Percentiles rank a stretch among this genome's conserved stretches.
Evolutionary conservation across 2,113 vertebrate genomes (phyloP).

Genomic region (Cephalophus harveyi): DNA sequence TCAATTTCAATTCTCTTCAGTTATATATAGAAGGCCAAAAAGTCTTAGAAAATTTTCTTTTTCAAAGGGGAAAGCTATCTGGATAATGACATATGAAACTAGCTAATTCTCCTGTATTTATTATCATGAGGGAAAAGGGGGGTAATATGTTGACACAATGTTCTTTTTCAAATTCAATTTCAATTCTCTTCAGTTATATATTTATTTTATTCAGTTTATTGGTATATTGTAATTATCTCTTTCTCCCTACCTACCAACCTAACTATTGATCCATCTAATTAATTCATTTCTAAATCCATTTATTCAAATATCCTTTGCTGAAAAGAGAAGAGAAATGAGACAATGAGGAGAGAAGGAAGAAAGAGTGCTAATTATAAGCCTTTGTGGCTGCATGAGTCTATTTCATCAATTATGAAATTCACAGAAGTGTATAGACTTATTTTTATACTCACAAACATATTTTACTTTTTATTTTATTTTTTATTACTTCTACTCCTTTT

Average conservation of each 20-base stretch:
- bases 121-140: neutral
- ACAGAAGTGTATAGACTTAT: neutral
- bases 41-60: neutral
- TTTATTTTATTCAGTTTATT: neutral
- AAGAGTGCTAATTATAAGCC: neutral
- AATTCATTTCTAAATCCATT: neutral
- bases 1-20: neutral
- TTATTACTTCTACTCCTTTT: neutral
- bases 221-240: neutral
- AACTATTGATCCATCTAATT: neutral
- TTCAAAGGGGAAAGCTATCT: neutral
- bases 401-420: neutral
- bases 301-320: neutral
- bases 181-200: neutral
- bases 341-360: neutral
- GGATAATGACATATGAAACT: neutral
- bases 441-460: neutral
- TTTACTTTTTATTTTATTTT: neutral
- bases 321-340: neutral
- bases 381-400: neutral
- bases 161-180: neutral
- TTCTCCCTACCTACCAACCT: neutral
- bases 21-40: no score
- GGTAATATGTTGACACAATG: neutral
- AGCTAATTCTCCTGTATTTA: neutral